Conservation (phyloP, 2,888 invertebrate species). For the Vannuccia rotundouncinata region DNA sequence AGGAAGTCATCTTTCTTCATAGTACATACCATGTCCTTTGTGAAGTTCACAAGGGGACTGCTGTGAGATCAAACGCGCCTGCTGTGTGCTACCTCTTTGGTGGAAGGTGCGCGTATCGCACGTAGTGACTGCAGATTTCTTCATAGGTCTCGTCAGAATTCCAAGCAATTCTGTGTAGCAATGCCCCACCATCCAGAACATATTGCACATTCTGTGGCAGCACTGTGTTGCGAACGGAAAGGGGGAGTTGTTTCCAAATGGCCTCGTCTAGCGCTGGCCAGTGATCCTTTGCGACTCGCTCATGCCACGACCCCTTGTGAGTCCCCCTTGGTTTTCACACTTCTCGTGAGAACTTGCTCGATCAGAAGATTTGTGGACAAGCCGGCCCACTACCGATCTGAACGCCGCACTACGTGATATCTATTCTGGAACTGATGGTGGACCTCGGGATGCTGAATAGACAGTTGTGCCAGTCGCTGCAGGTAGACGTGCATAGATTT, state of each 20-base stretch:
- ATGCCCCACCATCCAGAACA: too few relatives aligned
- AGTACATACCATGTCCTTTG: conserved; percentile 39
- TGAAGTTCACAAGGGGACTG: conserved; percentile 44
- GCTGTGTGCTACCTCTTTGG: too few relatives aligned
- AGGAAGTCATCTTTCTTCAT: conserved; percentile 43
- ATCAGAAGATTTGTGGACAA: conserved; percentile 33
- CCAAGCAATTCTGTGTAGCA: too few relatives aligned
- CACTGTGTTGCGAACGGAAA: too few relatives aligned
- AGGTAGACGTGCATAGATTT: conserved; percentile 41
- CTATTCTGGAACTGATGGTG: neutral
- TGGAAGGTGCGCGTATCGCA: too few relatives aligned
- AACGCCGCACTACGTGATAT: conserved; percentile 29
- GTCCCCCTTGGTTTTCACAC: conserved; percentile 33
- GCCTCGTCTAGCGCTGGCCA: conserved; percentile 43
- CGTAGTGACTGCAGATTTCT: too few relatives aligned
- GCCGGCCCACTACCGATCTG: conserved; percentile 32
- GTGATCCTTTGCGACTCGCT: too few relatives aligned
- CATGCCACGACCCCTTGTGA: too few relatives aligned
- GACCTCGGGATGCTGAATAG: conserved; percentile 32
- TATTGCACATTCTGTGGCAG: too few relatives aligned
- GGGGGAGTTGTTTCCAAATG: too few relatives aligned
- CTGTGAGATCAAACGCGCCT: too few relatives aligned
- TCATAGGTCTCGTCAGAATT: too few relatives aligned
- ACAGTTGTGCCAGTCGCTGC: conserved; percentile 38
- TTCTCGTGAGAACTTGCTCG: conserved; percentile 34